Evolutionary conservation across 2,888 invertebrate genomes (phyloP), one percentile per base, ranked within the genome.

Genomic region (Cheilosia scutellata): DNA sequence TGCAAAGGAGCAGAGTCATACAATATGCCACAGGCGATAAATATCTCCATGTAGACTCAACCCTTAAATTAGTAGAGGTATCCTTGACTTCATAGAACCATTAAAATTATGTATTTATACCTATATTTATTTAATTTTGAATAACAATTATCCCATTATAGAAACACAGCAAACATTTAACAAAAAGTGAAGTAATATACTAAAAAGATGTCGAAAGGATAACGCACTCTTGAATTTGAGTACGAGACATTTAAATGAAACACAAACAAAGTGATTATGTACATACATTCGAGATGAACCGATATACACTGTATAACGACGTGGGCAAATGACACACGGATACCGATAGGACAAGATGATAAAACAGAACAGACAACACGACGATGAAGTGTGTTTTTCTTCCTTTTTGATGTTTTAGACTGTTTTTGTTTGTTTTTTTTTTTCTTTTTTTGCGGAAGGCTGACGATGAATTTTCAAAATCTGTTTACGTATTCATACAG

Each of bases 241-340:
- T 57, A 58, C 58, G 11, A 49, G 55, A 84, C 84, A 80, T 76
- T 84, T 66, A 84, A 49, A 84, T 84, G 83, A 79, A 80, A 80
- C 71, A 84, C 71, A 83, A 83, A 84, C 63, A 76, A 31, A 16
- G 33, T 37, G 33, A 4, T 20, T 11, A 58, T 57, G 29, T 79
- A 79, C 66, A 77, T 42, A 49, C 13, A 60, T 70, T 68, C 25
- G 13, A 71, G 53, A 80, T 84, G 82, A 77, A 49, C 53, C 72
- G 51, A 70, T 74, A 58, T 40, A 53, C 74, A 84, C 62, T 66
- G 70, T 55, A 71, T 51, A 68, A 74, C 63, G 63, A 65, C 70
- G 51, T 78, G 63, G 47, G 53, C 31, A 51, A 70, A 74, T 49
- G 66, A 60, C 40, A 65, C 58, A 70, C 42, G 33, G 49, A 66